phyloP scores from a whole-genome alignment of 2,797 vertebrate species.

The Megalops cyprinoides region DNA sequence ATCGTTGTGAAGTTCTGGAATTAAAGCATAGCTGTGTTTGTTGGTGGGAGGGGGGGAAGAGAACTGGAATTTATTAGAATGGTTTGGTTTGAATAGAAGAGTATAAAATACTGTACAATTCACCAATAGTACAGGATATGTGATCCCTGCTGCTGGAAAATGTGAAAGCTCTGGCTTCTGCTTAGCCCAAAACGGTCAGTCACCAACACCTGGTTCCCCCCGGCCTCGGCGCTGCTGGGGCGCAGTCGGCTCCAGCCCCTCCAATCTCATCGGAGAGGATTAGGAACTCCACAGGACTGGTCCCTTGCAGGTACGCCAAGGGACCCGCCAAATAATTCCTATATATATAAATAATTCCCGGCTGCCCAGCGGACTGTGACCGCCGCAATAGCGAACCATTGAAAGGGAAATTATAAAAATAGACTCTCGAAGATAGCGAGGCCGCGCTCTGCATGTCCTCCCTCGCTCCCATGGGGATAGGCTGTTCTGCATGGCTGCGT shows the following conservation, averaged over 20 bases:
- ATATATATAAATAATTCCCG: too few species aligned
- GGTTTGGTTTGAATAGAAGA: too few species aligned
- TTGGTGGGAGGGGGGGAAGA: neutral
- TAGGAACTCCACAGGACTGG: neutral
- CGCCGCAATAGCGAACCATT: constrained; percentile 1
- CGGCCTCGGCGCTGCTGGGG: neutral
- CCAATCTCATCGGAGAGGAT: neutral
- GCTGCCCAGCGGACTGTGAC: constrained; percentile 1
- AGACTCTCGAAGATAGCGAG: constrained; percentile 1
- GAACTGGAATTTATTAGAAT: neutral
- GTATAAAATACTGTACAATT: too few species aligned
- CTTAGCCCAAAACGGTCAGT: too few species aligned
- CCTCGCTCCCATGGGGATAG: neutral
- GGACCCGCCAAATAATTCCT: neutral
- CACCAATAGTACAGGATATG: too few species aligned
- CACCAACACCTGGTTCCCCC: neutral
- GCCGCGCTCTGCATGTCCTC: neutral
- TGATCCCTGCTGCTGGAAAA: too few species aligned
- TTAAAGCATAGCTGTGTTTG: neutral
- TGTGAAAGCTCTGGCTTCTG: too few species aligned
- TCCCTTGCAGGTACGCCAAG: neutral
- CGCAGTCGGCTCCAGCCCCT: neutral
- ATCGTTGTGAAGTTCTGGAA: neutral
- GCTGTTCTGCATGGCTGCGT: constrained; percentile 5
- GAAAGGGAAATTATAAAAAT: constrained; percentile 6